Percentiles rank a stretch among this genome's conserved stretches.
Conservation (phyloP, 2,888 invertebrate genomes). For the Apodemia mormo region DNA sequence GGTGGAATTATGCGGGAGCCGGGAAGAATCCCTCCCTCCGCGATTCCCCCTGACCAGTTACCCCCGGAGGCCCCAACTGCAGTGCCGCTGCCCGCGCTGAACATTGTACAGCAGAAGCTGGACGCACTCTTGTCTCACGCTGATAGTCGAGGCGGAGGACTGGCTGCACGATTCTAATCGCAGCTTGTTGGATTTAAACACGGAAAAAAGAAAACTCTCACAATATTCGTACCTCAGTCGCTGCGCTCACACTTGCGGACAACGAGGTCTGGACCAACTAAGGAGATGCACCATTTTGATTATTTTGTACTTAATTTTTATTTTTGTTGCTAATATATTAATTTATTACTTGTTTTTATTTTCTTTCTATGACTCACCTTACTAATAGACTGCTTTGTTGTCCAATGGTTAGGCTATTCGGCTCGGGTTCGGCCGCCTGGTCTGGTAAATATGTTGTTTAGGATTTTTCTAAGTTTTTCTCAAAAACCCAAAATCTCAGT, state of each 20-base stretch:
- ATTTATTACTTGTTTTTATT: neutral
- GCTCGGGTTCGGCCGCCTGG: no score
- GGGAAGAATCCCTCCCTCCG: conserved; percentile 42
- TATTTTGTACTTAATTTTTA: neutral
- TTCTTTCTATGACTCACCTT: neutral
- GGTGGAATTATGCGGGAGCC: conserved; percentile 42
- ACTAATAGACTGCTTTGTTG: no score
- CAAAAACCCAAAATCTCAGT: no score
- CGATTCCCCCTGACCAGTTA: conserved; percentile 37
- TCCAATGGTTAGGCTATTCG: no score
- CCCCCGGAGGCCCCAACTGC: conserved; percentile 43
- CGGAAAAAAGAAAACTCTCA: neutral
- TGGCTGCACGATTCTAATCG: conserved; percentile 82
- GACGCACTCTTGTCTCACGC: conserved; percentile 86
- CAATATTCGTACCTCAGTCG: neutral
- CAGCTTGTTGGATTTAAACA: neutral
- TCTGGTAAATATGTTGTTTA: no score
- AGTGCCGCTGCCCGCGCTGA: conserved; percentile 82
- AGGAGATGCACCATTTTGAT: neutral
- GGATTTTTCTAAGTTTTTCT: no score
- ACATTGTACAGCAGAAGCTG: conserved; percentile 84
- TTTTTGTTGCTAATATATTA: neutral
- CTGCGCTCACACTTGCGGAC: neutral
- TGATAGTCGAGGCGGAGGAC: conserved; percentile 87
- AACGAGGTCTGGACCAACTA: neutral